phyloP scores from a whole-genome alignment of 2,888 invertebrate genomes.

The Abrostola triplasia region DNA sequence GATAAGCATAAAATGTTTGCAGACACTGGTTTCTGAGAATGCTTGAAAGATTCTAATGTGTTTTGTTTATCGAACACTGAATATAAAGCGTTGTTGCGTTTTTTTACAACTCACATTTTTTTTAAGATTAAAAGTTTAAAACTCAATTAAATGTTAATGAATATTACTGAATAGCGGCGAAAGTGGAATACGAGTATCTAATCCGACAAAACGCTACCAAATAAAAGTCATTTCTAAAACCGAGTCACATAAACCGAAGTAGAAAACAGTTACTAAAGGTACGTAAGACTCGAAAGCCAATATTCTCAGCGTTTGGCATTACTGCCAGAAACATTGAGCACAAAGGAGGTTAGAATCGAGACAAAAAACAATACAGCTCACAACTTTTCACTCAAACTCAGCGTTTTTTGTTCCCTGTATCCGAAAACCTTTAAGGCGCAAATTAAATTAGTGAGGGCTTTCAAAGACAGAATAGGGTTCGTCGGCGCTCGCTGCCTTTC shows the following conservation, averaged over 20 bases:
- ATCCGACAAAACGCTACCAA: not conserved
- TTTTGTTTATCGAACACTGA: no score
- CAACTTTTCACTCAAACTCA: slow-evolving; percentile 37
- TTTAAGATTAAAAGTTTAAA: no score
- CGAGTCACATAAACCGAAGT: not conserved
- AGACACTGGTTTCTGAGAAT: no score
- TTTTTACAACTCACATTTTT: no score
- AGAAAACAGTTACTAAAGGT: not conserved
- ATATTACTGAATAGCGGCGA: no score
- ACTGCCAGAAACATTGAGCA: slow-evolving; percentile 21
- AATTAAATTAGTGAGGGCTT: slow-evolving; percentile 72
- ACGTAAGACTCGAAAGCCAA: not conserved
- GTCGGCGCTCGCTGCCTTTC: slow-evolving; percentile 34
- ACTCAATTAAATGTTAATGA: no score
- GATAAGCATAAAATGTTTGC: no score
- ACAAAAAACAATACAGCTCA: slow-evolving; percentile 32
- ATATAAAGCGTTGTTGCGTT: no score
- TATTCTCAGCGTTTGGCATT: slow-evolving; percentile 4
- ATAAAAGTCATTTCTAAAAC: not conserved
- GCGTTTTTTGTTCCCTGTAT: slow-evolving; percentile 35
- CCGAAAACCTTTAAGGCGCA: slow-evolving; percentile 52
- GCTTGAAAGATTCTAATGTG: no score
- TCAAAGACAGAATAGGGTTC: slow-evolving; percentile 61
- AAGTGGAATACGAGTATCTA: no score
- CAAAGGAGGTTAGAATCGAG: slow-evolving; percentile 10